phyloP scores from a whole-genome alignment of 2,113 vertebrate species.

The Percina caprodes region DNA sequence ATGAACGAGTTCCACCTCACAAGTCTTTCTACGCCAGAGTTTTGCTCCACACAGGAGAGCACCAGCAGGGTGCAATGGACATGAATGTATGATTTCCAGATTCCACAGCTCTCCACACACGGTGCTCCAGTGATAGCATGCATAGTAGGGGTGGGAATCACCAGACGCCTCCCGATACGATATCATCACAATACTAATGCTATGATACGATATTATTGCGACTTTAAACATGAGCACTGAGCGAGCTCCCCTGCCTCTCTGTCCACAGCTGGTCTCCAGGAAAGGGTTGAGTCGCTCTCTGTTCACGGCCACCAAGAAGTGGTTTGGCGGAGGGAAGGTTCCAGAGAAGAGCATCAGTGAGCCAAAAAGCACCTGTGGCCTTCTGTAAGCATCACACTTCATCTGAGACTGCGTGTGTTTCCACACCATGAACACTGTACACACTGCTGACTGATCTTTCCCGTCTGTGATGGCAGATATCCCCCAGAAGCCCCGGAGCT shows the following conservation, averaged over 20 bases:
- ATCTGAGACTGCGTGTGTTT: too few species aligned
- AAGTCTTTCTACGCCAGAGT: too few species aligned
- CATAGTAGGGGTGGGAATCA: too few species aligned
- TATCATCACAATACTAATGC: too few species aligned
- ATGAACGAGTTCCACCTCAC: too few species aligned
- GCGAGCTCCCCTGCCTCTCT: background rate
- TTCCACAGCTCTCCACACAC: background rate
- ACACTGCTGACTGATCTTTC: conserved; percentile 5
- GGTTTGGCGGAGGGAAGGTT: conserved; percentile 97
- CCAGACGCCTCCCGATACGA: too few species aligned
- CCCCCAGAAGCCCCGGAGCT: conserved; percentile 98
- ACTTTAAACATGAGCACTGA: too few species aligned
- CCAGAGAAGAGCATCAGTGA: conserved; percentile 96
- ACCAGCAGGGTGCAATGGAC: background rate
- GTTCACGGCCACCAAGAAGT: conserved; percentile 98
- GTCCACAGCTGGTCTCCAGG: conserved; percentile 92
- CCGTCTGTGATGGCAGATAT: conserved; percentile 84
- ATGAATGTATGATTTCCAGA: background rate
- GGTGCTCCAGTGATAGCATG: too few species aligned
- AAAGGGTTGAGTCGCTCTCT: conserved; percentile 96
- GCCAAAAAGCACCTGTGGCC: conserved; percentile 92
- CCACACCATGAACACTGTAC: background rate
- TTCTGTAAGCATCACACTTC: conserved; percentile 85
- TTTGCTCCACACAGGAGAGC: too few species aligned
- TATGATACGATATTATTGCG: too few species aligned